These are phyloP conservation scores for Mya arenaria DNA, from an alignment of 1,140 invertebrate genomes.

Conservation along the genomic window DNA sequence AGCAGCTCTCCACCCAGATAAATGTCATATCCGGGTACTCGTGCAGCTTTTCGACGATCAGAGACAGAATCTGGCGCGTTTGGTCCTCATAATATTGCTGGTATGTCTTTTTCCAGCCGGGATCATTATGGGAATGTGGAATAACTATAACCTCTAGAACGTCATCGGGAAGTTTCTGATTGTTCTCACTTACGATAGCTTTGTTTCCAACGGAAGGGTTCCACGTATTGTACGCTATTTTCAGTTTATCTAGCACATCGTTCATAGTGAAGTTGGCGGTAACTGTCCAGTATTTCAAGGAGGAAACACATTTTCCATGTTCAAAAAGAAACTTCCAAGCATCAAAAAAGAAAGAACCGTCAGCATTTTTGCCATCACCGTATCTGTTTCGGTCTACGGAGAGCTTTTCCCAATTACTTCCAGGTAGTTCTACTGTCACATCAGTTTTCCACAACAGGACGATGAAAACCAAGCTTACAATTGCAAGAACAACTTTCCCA, in stretches of 20 bases:
- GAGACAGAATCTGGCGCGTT: conserved; percentile 93
- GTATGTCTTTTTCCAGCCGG: conserved; percentile 97
- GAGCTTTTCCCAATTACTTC: no score
- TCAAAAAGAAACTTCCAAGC: no score
- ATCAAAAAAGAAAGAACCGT: no score
- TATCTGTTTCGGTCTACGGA: no score
- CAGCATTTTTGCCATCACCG: no score
- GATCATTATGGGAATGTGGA: conserved; percentile 95
- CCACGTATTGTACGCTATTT: not conserved
- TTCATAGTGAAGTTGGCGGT: conserved; percentile 46
- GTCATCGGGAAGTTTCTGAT: not conserved
- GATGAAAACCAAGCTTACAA: no score
- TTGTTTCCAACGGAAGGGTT: not conserved
- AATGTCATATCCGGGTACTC: conserved; percentile 92
- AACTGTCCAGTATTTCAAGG: not conserved
- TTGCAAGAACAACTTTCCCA: no score
- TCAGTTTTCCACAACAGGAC: no score
- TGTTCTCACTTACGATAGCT: not conserved
- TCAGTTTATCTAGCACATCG: conserved; percentile 20
- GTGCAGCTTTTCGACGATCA: conserved; percentile 91
- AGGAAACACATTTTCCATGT: not conserved
- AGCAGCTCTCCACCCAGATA: conserved; percentile 98
- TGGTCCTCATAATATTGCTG: conserved; percentile 94
- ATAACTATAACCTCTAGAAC: conserved; percentile 79
- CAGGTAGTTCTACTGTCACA: no score